These are phyloP conservation scores for Phycodurus eques DNA, from an alignment of 2,113 vertebrate genomes.

Conservation along the genomic window DNA sequence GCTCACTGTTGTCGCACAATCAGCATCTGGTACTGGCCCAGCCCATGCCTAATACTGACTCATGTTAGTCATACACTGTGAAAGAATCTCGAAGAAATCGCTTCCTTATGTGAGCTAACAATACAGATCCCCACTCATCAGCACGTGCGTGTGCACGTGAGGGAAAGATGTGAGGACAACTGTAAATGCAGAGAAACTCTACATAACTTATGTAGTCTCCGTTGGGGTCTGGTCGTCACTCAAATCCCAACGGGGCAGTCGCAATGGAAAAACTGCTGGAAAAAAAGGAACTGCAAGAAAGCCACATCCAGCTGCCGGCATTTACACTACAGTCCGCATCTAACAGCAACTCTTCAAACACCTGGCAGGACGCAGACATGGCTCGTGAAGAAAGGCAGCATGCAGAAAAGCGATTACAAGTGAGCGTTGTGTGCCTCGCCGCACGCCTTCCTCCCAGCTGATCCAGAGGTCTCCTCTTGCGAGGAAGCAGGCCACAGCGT, in stretches of 20 bases:
- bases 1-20: too few species aligned
- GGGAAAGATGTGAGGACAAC: neutral
- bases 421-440: slow-evolving; percentile 65
- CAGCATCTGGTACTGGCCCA: too few species aligned
- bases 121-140: neutral
- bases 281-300: slow-evolving; percentile 97
- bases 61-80: too few species aligned
- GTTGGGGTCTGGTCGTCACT: slow-evolving; percentile 89
- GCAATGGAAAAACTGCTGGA: slow-evolving; percentile 96
- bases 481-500: slow-evolving; percentile 83
- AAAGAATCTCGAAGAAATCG: neutral
- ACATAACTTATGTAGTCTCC: slow-evolving; percentile 93
- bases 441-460: slow-evolving; percentile 98
- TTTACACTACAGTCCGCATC: slow-evolving; percentile 97
- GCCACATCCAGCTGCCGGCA: slow-evolving; percentile 98
- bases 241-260: slow-evolving; percentile 93
- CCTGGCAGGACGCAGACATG: slow-evolving; percentile 61
- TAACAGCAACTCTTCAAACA: slow-evolving; percentile 92
- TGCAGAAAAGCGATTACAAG: neutral
- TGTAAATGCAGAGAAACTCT: neutral
- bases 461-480: slow-evolving; percentile 96
- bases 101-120: neutral
- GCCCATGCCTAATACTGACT: too few species aligned
- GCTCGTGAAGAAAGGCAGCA: neutral
- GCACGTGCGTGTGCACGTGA: neutral